Percentiles rank a stretch among this genome's conserved stretches.
These are phyloP conservation scores for Callaeas wilsoni DNA, from an alignment of 2,113 vertebrate genomes.

Conservation along the genomic window DNA sequence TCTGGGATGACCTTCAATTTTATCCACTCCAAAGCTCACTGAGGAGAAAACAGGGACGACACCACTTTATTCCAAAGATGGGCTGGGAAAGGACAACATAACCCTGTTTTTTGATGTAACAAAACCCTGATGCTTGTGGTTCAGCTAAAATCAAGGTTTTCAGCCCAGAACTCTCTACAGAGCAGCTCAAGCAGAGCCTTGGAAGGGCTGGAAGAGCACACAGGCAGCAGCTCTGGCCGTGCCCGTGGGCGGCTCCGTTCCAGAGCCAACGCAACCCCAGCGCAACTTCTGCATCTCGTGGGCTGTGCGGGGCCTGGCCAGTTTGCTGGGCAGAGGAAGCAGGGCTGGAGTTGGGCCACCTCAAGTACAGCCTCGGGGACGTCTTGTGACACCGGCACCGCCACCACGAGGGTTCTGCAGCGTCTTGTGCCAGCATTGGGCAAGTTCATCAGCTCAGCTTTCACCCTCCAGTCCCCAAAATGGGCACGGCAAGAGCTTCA, in stretches of 20 bases:
- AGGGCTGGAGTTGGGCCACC: neutral
- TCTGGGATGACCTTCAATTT: fast-evolving
- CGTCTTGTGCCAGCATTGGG: fast-evolving
- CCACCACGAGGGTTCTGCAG: neutral
- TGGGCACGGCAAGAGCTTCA: fast-evolving
- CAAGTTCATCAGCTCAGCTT: too few species aligned
- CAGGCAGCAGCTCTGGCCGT: neutral
- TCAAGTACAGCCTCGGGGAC: fast-evolving
- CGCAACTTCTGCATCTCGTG: neutral
- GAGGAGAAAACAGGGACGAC: neutral
- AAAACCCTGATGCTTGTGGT: fast-evolving
- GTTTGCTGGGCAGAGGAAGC: neutral
- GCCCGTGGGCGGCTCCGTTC: fast-evolving
- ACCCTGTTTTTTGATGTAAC: fast-evolving
- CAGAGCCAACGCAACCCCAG: neutral
- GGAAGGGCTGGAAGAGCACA: neutral
- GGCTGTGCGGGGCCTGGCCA: neutral
- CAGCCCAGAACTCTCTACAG: fast-evolving
- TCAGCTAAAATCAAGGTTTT: neutral
- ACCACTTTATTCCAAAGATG: fast-evolving
- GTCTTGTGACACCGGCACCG: neutral
- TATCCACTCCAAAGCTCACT: fast-evolving
- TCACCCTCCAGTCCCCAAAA: neutral
- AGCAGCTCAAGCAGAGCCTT: neutral
- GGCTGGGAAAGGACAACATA: fast-evolving